These are phyloP conservation scores for Lampris megalopsis DNA, from an alignment of 2,113 vertebrate genomes.

Conservation along the genomic window DNA sequence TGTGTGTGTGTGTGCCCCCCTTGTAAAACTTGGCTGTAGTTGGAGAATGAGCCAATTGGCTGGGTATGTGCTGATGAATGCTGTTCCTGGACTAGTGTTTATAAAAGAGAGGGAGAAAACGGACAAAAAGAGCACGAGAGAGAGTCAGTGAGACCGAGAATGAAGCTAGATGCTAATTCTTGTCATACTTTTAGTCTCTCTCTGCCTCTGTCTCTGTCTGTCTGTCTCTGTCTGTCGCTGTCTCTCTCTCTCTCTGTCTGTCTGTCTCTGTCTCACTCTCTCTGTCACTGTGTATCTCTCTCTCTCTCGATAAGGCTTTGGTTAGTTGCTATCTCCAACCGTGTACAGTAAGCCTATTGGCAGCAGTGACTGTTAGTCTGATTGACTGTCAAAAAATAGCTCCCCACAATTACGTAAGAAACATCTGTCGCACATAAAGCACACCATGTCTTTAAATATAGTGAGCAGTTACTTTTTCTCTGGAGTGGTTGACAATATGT, in stretches of 20 bases:
- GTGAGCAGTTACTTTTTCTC: neutral
- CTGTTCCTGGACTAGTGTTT: constrained; percentile 32
- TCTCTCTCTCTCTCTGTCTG: neutral
- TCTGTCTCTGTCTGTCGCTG: neutral
- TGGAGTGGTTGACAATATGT: neutral
- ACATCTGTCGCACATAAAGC: constrained; percentile 23
- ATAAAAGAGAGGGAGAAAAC: neutral
- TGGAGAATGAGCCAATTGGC: constrained; percentile 55
- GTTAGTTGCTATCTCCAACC: neutral
- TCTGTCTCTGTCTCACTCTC: neutral
- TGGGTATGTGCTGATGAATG: constrained; percentile 64
- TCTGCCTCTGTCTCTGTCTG: too few relatives aligned
- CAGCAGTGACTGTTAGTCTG: constrained; percentile 4
- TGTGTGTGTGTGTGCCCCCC: constrained; percentile 7
- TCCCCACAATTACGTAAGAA: constrained; percentile 15
- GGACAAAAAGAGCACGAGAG: constrained; percentile 9
- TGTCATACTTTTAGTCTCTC: constrained; percentile 7
- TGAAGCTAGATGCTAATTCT: neutral
- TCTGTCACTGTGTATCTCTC: neutral
- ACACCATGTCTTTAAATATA: neutral
- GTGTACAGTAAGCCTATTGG: constrained; percentile 1
- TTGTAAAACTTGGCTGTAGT: constrained; percentile 53
- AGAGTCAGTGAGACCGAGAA: constrained; percentile 26
- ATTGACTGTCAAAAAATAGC: constrained; percentile 25
- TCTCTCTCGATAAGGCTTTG: neutral